Percentiles rank a stretch among this genome's conserved stretches.
Evolutionary conservation across 2,888 invertebrate species (phyloP).

Genomic region (Oxystoma pomonae): DNA sequence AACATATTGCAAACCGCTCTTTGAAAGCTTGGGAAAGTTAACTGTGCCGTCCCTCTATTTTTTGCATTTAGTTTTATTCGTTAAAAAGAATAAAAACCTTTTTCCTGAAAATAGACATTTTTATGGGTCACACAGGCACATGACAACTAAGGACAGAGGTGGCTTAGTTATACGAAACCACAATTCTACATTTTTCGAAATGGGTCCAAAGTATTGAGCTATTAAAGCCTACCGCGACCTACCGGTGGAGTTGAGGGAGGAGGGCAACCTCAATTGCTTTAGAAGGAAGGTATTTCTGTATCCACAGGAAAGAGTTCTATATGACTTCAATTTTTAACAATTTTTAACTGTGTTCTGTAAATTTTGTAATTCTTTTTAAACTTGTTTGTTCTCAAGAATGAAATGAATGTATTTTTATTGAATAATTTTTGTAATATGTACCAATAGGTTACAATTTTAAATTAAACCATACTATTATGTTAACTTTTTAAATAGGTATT

Average conservation of each 20-base stretch:
- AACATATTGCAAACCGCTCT: neutral
- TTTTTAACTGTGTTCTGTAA: too few relatives aligned
- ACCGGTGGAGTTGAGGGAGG: neutral
- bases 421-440: too few relatives aligned
- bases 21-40: neutral
- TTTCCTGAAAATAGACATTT: neutral
- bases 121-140: too few relatives aligned
- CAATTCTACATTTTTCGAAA: neutral
- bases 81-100: neutral
- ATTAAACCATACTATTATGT: too few relatives aligned
- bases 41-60: neutral
- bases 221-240: neutral
- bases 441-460: too few relatives aligned
- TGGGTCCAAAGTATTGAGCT: neutral
- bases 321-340: neutral
- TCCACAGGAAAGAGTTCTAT: neutral
- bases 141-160: neutral
- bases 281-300: neutral
- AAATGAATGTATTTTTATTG: too few relatives aligned
- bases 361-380: too few relatives aligned
- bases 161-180: neutral
- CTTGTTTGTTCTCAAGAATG: too few relatives aligned
- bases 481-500: too few relatives aligned
- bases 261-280: neutral
- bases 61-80: neutral